phyloP scores from a whole-genome alignment of 2,113 vertebrate species.

The Pampusana beccarii region DNA sequence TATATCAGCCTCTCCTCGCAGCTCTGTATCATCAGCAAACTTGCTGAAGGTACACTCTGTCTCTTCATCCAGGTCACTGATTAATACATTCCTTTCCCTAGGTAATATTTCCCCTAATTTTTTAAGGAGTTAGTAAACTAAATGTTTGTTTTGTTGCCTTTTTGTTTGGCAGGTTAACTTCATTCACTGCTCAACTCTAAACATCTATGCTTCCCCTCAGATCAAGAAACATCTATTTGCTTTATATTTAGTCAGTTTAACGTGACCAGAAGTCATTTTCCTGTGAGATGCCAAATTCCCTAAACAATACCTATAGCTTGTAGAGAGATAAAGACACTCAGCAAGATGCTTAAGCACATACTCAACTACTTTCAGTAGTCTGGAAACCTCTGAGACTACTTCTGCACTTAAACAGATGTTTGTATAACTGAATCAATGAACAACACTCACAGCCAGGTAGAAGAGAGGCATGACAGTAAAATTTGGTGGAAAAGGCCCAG shows the following conservation, averaged over 20 bases:
- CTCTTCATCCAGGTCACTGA: too few species aligned
- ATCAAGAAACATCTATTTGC: neutral
- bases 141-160: neutral
- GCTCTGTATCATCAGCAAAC: too few species aligned
- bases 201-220: neutral
- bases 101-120: neutral
- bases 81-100: neutral
- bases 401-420: neutral
- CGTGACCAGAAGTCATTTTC: neutral
- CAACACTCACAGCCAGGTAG: neutral
- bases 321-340: neutral
- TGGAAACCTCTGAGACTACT: conserved; percentile 1
- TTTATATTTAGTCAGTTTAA: neutral
- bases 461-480: neutral
- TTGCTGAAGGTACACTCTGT: too few species aligned
- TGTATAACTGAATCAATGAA: neutral
- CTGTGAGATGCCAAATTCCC: neutral
- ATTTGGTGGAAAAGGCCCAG: neutral
- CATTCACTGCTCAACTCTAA: neutral
- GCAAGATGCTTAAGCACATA: neutral
- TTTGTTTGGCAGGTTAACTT: neutral
- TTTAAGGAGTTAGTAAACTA: neutral
- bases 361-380: neutral
- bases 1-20: too few species aligned
- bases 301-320: neutral